Base-by-base conservation (phyloP, 1,140 invertebrate species). In the Drosophila repleta region DNA sequence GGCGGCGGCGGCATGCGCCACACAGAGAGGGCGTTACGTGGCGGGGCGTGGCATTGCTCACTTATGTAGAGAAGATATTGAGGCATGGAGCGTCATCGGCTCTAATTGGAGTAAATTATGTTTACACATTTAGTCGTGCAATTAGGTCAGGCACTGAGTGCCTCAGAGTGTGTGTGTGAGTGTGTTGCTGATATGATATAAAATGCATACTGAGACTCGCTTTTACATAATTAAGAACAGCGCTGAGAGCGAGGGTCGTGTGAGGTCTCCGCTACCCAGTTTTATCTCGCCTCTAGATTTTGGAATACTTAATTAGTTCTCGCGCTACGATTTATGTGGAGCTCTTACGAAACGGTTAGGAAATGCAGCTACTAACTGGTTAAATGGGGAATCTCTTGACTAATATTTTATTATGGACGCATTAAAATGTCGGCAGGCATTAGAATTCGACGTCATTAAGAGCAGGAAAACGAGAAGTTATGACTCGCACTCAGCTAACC, bases 21-120 rank as follows among this genome's bases (percentile, higher is more conserved):
- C 41, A 64, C 67, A 35, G 15, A 51, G 24, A 35, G 18, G 57
- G 43, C 39, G 74, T 7, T 26, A 20, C 6, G 41, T 46, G 10
- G 24, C 41, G 62, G 53, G 64, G 73, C 56, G 74, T 75, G 68
- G 74, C 75, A 77, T 17, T 48, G 65, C 46, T 56, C 49, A 55
- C 37, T 64, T 51, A 41, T 21, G 41, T 20, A 1, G 21, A 7
- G 17, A 57, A 57, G 56, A 46, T 35, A 35, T 26, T 24, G 53
- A 43, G 15, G 39, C 39, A 43, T 6, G 26, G 29, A 49, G 48
- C 26, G 52, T 51, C 69, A 67, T 41, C 32, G 64, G 24, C 74
- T 87, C 71, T 87, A 87, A 87, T 87, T 87, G 83, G 75, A 87
- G 70, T 87, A 79, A 88, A 87, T 87, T 78, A 82, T 87, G 83